Evolutionary conservation across 2,113 vertebrate species (phyloP), one percentile per base, ranked within the genome.

Genomic region (Butastur rufipennis): DNA sequence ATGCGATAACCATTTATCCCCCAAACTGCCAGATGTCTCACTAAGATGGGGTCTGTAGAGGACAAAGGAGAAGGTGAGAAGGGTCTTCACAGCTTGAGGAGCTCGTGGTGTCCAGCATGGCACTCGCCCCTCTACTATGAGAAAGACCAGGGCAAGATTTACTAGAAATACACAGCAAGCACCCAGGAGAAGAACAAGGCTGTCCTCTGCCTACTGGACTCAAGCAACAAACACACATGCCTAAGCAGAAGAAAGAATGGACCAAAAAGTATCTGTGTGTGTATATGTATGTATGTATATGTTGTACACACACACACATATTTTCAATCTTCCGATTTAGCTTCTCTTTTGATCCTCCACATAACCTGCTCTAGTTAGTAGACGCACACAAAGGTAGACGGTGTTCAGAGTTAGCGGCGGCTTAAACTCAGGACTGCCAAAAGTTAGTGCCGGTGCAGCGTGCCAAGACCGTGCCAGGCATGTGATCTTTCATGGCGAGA

Each of bases 401-500:
- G 36, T 6, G 77, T 36, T 91, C 50, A 56, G 70, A 72, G 92
- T 81, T 6, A 71, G 75, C 4, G 4, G 65, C 5, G 38, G 92
- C 91, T 81, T 26, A 27, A 91, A 29, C 81, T 89, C 80, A 38
- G 82, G 91, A 95, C 73, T 55, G 93, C 42, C 93, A 34, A 29
- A 73, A 58, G 32, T 58, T 55, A 17, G 81, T 45, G 88, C 83
- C 12, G 25, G 85, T 29, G 94, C 93, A 91, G 91, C 6, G 45
- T 91, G 96, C 93, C 88, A 81, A 85, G 75, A 68, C 88, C 13
- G 13, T 88, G 70, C 91, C 23, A 4, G 89, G 85, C 94, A 70
- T 36, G 84, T 42, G 68, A 92, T 66, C 92, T 81, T 62, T 78
- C 10, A 5, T 92, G 90, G 95, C 19, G 43, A 97, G 97, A 88